Percentiles rank a stretch among this genome's conserved stretches.
Conservation (phyloP, 2,113 vertebrate species). For the Plestiodon gilberti region DNA sequence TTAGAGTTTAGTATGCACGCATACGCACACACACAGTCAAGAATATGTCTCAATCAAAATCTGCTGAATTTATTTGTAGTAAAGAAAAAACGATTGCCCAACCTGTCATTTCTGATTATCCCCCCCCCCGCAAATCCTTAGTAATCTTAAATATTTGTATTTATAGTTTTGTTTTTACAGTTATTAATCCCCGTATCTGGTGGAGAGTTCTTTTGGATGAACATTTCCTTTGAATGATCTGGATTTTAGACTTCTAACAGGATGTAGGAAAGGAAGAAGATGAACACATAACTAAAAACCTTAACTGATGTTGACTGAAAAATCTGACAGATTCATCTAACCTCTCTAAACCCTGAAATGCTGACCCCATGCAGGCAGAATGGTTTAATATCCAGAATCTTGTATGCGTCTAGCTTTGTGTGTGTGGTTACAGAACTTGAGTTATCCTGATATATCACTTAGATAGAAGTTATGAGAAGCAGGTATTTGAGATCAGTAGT, state of each 20-base stretch:
- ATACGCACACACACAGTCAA: conserved; percentile 2
- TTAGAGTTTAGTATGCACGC: conserved; percentile 28
- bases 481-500: background rate
- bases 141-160: conserved; percentile 77
- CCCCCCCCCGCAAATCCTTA: conserved; percentile 73
- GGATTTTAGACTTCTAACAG: conserved; percentile 62
- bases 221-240: conserved; percentile 68
- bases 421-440: background rate
- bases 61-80: conserved; percentile 63
- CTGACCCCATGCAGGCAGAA: conserved; percentile 35
- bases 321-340: conserved; percentile 53
- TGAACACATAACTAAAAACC: conserved; percentile 47
- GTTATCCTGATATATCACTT: background rate
- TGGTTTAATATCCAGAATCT: conserved; percentile 24
- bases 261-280: conserved; percentile 42
- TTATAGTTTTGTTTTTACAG: conserved; percentile 66
- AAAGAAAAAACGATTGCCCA: conserved; percentile 46
- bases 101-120: conserved; percentile 72
- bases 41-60: conserved; percentile 30
- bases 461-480: conserved; percentile 2
- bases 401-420: background rate
- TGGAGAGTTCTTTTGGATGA: conserved; percentile 69
- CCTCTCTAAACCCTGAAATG: conserved; percentile 30
- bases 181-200: conserved; percentile 74
- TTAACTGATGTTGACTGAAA: conserved; percentile 45